phyloP scores from a whole-genome alignment of 2,888 invertebrate species.

The Branchellion lobata region DNA sequence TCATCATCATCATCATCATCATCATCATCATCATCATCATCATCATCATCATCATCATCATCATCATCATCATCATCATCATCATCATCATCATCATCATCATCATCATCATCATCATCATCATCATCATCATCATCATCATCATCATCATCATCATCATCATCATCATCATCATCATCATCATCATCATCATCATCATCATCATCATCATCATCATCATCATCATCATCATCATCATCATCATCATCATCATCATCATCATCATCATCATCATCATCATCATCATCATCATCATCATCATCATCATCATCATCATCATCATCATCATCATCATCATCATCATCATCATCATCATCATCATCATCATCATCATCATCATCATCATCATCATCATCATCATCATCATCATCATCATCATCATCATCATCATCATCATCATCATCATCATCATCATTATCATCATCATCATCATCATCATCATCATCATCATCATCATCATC shows the following conservation, averaged over 20 bases:
- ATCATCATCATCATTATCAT: constrained; percentile 24
- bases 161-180: constrained; percentile 12
- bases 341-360: constrained; percentile 36
- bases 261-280: constrained; percentile 43
- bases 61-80: too few relatives aligned
- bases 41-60: too few relatives aligned
- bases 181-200: constrained; percentile 28
- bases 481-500: too few relatives aligned
- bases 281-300: constrained; percentile 45
- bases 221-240: constrained; percentile 43
- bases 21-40: too few relatives aligned
- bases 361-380: constrained; percentile 37
- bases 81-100: too few relatives aligned
- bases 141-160: too few relatives aligned
- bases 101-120: too few relatives aligned
- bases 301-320: constrained; percentile 44
- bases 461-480: too few relatives aligned
- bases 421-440: constrained; percentile 33
- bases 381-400: constrained; percentile 34
- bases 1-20: too few relatives aligned
- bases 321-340: constrained; percentile 38
- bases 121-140: too few relatives aligned
- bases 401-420: constrained; percentile 40
- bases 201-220: constrained; percentile 42
- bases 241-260: constrained; percentile 46